Base-by-base conservation (phyloP, 2,888 invertebrate species). In the Uloborus plumipes region DNA sequence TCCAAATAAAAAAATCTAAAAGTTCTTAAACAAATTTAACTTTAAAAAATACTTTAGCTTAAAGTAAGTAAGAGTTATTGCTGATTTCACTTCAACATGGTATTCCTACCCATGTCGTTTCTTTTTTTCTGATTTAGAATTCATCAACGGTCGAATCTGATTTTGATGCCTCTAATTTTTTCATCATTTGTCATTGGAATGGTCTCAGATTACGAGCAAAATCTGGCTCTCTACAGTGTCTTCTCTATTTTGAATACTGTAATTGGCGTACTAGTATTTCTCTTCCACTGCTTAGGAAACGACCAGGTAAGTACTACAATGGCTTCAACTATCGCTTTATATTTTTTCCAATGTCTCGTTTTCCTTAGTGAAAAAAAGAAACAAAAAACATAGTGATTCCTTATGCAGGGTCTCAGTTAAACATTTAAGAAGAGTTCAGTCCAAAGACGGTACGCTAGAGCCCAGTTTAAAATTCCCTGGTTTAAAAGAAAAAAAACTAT, bases 131-230 rank as follows among this genome's bases (percentile, higher is more conserved):
- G 20, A 62, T 75, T 61, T 75, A 86, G 86, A 49, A 84, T 88
- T 62, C 87, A 87, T 51, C 87, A 88, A 73, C 81, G 87, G 14
- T 86, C 87, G 11, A 87, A 87, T 67, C 70, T 88, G 61, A 82
- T 87, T 62, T 80, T 88, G 26, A 81, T 87, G 85, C 86, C 86
- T 2, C 66, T 88, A 62, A 86, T 87, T 2, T 85, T 87, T 62
- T 73, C 86, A 4, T 86, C 87, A 18, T 87, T 85, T 84, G 72
- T 88, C 59, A 50, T 87, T 13, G 88, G 88, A 49, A 86, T 86
- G 73, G 31, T 87, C 26, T 86, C 87, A 0, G 87, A 87, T 66
- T 87, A 87, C 76, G 86, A 88, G 22, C 87, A 88, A 75, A 86
- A 87, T 67, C 74, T 88, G n/a, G 79, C 85, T 6, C 85, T 87